Base-by-base conservation (phyloP, 1,140 invertebrate species). In the Neelides sp. region DNA sequence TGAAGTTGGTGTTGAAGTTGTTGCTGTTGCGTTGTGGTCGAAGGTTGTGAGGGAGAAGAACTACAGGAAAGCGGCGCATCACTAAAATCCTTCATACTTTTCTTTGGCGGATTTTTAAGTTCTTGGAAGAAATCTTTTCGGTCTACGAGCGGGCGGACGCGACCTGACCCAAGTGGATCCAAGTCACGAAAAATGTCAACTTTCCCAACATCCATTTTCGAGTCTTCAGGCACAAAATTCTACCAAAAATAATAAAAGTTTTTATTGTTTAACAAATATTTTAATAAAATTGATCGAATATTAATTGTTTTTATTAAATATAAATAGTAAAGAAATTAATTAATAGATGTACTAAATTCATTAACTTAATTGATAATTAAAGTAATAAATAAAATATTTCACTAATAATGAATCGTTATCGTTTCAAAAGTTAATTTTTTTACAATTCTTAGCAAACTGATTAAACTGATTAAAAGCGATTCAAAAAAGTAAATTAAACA, bases 71-170 rank as follows among this genome's bases (percentile, higher is more conserved):
- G n/a, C n/a, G 41, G 15, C 23, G n/a, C 12, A 15, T 41, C 46
- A 7, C 79, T 79, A 61, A 90, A 71, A 67, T 89, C 85, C 71
- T 89, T 90, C 37, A 89, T 73, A 17, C 84, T 78, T 71, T 88
- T 89, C 72, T 88, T 88, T 45, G 85, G 84, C 54, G 85, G 86
- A 70, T 90, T 90, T 73, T 90, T 90, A 54, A 91, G 73, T 63
- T 90, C 83, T 71, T 88, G 83, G 74, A 93, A 93, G 71, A 93
- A 92, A 66, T 89, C 85, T 75, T 90, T 90, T 70, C 89, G 89
- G 74, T 93, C 87, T 61, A 92, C 77, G 71, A 89, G 92, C 37
- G 88, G 87, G 69, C 83, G 85, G 69, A 78, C 85, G 65, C 82
- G 76, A 60, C 87, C 85, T 56, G 85, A 88, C 63, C 87, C 86